These are phyloP conservation scores for Agonopterix alstromeriana DNA, from an alignment of 2,888 invertebrate genomes.

Conservation along the genomic window DNA sequence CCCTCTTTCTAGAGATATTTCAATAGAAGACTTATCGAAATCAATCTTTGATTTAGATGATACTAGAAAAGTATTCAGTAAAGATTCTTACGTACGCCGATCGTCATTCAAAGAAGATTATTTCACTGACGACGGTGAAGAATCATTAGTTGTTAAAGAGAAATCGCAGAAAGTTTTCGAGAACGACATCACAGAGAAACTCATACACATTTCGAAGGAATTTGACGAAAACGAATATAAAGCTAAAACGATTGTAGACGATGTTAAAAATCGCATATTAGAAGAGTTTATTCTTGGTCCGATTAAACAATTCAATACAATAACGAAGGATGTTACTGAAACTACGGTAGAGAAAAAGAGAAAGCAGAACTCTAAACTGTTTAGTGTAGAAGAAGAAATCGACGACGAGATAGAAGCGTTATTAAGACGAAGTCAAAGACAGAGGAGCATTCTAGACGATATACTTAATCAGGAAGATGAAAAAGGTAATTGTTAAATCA, in stretches of 20 bases:
- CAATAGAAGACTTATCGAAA: constrained; percentile 75
- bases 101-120: constrained; percentile 71
- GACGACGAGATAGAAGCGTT: constrained; percentile 80
- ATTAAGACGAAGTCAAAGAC: constrained; percentile 79
- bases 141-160: constrained; percentile 53
- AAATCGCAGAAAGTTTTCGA: constrained; percentile 63
- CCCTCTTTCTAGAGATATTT: constrained; percentile 74
- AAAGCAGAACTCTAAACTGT: constrained; percentile 38
- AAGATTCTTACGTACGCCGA: constrained; percentile 64
- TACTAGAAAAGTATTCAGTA: constrained; percentile 63
- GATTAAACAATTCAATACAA: constrained; percentile 43
- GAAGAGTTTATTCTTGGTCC: constrained; percentile 63
- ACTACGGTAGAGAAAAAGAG: constrained; percentile 53
- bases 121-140: constrained; percentile 56
- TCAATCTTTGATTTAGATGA: constrained; percentile 71
- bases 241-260: constrained; percentile 46
- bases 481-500: constrained; percentile 69
- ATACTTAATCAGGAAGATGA: constrained; percentile 79
- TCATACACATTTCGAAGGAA: constrained; percentile 64
- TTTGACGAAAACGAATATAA: constrained; percentile 57
- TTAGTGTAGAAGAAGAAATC: constrained; percentile 66
- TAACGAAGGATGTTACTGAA: constrained; percentile 61
- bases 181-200: constrained; percentile 66
- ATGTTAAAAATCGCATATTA: constrained; percentile 59
- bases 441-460: constrained; percentile 83